Conservation (phyloP, 2,113 vertebrate genomes). For the Zosterops pallidus region DNA sequence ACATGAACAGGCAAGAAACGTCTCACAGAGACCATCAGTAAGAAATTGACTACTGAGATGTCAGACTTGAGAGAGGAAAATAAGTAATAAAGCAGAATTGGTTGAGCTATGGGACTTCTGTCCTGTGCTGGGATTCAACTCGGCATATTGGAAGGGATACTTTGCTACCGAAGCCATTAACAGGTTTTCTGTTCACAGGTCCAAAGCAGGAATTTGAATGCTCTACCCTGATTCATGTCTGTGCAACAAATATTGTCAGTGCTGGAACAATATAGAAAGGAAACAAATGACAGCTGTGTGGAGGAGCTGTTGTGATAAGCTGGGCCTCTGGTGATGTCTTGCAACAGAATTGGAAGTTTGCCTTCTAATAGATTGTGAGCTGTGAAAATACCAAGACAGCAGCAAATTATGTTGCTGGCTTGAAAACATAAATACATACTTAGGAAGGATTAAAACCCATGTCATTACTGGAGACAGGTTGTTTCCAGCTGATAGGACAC, state of each 20-base stretch:
- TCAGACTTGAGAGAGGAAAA: neutral
- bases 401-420: slow-evolving; percentile 1
- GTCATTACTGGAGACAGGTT: neutral
- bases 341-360: neutral
- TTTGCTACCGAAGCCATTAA: neutral
- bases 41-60: neutral
- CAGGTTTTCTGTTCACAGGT: neutral
- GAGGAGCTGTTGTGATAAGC: slow-evolving; percentile 21
- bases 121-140: neutral
- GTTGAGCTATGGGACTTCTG: neutral
- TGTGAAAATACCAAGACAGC: slow-evolving; percentile 27
- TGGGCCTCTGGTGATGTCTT: neutral
- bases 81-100: neutral
- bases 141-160: neutral
- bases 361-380: neutral
- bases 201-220: neutral
- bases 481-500: neutral
- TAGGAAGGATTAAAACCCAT: neutral
- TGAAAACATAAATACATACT: neutral
- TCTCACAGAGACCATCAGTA: neutral
- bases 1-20: neutral
- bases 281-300: slow-evolving; percentile 26
- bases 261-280: neutral
- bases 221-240: neutral
- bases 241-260: neutral